Percentiles rank a stretch among this genome's conserved stretches.
Conservation (phyloP, 2,888 invertebrate genomes). For the Melieria omissa region DNA sequence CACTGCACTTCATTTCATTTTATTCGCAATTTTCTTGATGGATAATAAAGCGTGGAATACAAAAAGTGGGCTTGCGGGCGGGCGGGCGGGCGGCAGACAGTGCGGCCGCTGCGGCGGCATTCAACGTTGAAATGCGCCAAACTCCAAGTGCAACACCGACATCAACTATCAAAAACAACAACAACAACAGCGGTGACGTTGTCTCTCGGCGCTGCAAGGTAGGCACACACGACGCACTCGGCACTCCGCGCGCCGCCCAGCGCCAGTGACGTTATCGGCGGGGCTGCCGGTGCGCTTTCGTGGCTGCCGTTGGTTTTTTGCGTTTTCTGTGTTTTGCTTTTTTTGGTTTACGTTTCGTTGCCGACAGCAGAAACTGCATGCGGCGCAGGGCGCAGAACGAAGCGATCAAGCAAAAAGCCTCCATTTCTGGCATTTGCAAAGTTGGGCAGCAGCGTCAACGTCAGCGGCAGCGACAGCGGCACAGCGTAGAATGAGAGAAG, state of each 20-base stretch:
- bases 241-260: slow-evolving; percentile 1
- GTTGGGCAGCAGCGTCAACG: background rate
- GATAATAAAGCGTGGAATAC: slow-evolving; percentile 37
- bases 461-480: slow-evolving; percentile 5
- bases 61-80: background rate
- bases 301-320: background rate
- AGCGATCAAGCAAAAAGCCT: too few species aligned
- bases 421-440: too few species aligned
- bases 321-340: background rate
- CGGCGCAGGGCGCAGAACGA: too few species aligned
- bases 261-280: slow-evolving; percentile 18
- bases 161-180: background rate
- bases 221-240: too few species aligned
- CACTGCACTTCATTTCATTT: slow-evolving; percentile 10
- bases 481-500: background rate
- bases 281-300: background rate
- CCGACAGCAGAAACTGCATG: background rate
- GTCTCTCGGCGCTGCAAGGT: too few species aligned
- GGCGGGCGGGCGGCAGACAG: background rate
- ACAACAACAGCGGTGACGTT: background rate
- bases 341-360: slow-evolving; percentile 20
- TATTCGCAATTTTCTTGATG: slow-evolving; percentile 40
- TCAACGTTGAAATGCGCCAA: background rate
- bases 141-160: too few species aligned
- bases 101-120: background rate